These are phyloP conservation scores for Notolepis coatsorum DNA, from an alignment of 2,797 vertebrate genomes.

Conservation along the genomic window DNA sequence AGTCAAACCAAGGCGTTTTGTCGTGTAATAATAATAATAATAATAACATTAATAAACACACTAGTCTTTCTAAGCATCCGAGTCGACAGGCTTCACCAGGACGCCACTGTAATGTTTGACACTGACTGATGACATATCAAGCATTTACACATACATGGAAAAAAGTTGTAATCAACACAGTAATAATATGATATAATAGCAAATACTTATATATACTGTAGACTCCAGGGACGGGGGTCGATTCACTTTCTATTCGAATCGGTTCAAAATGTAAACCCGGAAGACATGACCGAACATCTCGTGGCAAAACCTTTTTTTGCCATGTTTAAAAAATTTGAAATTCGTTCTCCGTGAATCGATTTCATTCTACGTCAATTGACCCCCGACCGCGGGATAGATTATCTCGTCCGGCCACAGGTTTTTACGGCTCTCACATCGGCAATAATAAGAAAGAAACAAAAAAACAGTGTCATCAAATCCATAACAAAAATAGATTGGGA, in stretches of 20 bases:
- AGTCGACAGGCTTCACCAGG: constrained; percentile 45
- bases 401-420: constrained; percentile 68
- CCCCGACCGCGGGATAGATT: too few species aligned
- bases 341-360: too few species aligned
- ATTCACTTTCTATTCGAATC: too few species aligned
- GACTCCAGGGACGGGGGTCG: too few species aligned
- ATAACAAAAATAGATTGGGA: constrained; percentile 86
- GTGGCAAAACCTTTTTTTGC: too few species aligned
- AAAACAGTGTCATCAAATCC: constrained; percentile 76
- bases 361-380: too few species aligned
- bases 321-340: too few species aligned
- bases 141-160: constrained; percentile 75
- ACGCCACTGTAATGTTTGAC: constrained; percentile 61
- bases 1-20: too few species aligned
- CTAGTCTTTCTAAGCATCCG: constrained; percentile 47
- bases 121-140: constrained; percentile 70
- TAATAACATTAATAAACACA: too few species aligned
- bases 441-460: constrained; percentile 72
- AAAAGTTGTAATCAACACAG: constrained; percentile 78
- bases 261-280: too few species aligned
- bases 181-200: constrained; percentile 77
- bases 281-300: too few species aligned
- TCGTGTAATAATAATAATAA: too few species aligned
- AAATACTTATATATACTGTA: constrained; percentile 79
- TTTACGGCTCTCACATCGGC: constrained; percentile 78